Conservation (phyloP, 2,113 vertebrate species). For the Neopipo cinnamomea region DNA sequence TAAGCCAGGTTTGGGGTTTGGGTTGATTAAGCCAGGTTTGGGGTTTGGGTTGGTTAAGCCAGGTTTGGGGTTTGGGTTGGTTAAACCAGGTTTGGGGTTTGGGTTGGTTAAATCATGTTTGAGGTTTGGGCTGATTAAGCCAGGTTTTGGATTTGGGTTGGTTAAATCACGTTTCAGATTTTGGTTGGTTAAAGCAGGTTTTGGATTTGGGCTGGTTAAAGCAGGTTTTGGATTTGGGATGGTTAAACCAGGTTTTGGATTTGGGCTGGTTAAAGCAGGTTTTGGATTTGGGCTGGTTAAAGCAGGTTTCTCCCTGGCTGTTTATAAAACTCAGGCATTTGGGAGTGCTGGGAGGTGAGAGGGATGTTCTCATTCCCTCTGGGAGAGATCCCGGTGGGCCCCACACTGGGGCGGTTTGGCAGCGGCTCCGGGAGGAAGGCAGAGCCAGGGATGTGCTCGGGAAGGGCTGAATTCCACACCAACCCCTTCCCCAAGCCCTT, state of each 20-base stretch:
- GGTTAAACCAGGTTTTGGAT: not conserved
- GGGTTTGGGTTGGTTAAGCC: not conserved
- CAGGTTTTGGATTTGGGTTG: not conserved
- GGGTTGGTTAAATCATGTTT: not conserved
- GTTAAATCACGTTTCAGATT: not conserved
- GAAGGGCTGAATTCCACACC: slow-evolving; percentile 48
- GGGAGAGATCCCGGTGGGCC: not conserved
- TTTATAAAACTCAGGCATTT: too few species aligned
- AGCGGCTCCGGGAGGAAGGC: not conserved
- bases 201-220: not conserved
- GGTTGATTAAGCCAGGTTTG: not conserved
- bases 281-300: not conserved
- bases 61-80: not conserved
- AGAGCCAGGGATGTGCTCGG: not conserved
- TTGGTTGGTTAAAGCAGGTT: not conserved
- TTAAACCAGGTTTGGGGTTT: too few species aligned
- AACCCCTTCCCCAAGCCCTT: slow-evolving; percentile 64
- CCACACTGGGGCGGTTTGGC: not conserved
- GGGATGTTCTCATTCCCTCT: not conserved
- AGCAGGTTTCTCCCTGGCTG: not conserved
- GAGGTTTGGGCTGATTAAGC: not conserved
- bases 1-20: not conserved
- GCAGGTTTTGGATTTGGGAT: not conserved
- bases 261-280: not conserved
- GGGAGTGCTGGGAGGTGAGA: not conserved